Evolutionary conservation across 1,140 invertebrate genomes (phyloP).

Genomic region (Lepidurus apus): DNA sequence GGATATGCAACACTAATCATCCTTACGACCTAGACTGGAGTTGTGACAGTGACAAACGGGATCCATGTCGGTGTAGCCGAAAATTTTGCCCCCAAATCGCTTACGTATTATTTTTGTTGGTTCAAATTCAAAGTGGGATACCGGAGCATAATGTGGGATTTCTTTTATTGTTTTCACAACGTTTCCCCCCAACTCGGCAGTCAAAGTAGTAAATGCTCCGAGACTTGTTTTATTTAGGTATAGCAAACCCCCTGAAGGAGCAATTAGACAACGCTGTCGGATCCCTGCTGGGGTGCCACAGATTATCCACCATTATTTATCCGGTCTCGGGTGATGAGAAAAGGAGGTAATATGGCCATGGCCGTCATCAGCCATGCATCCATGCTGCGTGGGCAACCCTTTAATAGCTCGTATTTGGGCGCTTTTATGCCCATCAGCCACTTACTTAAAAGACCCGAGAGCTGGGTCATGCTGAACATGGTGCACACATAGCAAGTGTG

Average conservation of each 20-base stretch:
- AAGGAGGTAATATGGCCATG: slow-evolving; percentile 13
- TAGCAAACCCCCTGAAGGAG: neutral
- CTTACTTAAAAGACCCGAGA: neutral
- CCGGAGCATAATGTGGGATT: neutral
- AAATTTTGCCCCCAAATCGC: too few relatives aligned
- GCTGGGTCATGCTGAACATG: neutral
- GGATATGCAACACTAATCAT: slow-evolving; percentile 7
- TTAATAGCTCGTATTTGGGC: slow-evolving; percentile 12
- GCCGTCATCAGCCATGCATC: slow-evolving; percentile 4
- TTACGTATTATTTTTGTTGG: neutral
- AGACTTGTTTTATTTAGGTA: neutral
- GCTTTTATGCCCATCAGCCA: neutral
- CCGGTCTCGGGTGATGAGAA: slow-evolving; percentile 9
- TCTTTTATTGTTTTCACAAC: neutral
- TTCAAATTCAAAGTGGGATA: neutral
- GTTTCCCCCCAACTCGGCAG: neutral
- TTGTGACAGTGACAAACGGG: neutral
- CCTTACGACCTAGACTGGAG: neutral
- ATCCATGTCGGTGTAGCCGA: neutral
- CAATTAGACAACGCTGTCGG: slow-evolving; percentile 18
- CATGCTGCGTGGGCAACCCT: slow-evolving; percentile 17
- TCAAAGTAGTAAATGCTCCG: neutral
- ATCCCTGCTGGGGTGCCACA: slow-evolving; percentile 20
- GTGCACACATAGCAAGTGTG: neutral
- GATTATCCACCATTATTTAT: slow-evolving; percentile 20